Percentiles rank a stretch among this genome's conserved stretches.
Evolutionary conservation across 2,888 invertebrate genomes (phyloP).

Genomic region (Timema cristinae): DNA sequence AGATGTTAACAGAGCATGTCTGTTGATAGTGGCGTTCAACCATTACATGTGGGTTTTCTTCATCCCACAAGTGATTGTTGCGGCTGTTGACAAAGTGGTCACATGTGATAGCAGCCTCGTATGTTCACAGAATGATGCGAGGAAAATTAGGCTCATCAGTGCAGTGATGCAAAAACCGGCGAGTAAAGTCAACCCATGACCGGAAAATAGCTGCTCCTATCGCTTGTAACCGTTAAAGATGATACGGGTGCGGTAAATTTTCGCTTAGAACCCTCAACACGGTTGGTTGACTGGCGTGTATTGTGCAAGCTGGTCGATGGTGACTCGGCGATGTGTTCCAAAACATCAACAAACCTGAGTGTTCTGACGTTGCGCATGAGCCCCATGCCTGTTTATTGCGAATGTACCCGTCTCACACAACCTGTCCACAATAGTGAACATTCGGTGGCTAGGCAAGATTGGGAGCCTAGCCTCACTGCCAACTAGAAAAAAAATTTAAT

Average conservation of each 20-base stretch:
- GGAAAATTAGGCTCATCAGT: neutral
- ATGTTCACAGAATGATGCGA: neutral
- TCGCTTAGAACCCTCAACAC: neutral
- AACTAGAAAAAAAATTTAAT: no score
- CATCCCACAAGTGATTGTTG: neutral
- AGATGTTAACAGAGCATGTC: neutral
- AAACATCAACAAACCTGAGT: neutral
- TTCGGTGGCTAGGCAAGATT: no score
- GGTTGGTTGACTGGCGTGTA: neutral
- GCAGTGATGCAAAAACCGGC: slow-evolving; percentile 10
- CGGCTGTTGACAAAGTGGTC: neutral
- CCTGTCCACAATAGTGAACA: neutral
- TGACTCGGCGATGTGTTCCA: neutral
- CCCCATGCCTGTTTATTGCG: neutral
- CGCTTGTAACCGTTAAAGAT: neutral
- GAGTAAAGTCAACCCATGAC: neutral
- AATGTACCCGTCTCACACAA: slow-evolving; percentile 3
- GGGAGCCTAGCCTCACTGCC: no score
- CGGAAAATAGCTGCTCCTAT: neutral
- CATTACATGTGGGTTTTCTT: neutral
- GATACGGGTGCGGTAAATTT: neutral
- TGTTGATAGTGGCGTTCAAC: neutral
- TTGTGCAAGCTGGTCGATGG: neutral
- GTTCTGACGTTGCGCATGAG: neutral
- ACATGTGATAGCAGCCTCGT: neutral